Conservation (phyloP, 2,888 invertebrate species). For the Scotopteryx bipunctaria region DNA sequence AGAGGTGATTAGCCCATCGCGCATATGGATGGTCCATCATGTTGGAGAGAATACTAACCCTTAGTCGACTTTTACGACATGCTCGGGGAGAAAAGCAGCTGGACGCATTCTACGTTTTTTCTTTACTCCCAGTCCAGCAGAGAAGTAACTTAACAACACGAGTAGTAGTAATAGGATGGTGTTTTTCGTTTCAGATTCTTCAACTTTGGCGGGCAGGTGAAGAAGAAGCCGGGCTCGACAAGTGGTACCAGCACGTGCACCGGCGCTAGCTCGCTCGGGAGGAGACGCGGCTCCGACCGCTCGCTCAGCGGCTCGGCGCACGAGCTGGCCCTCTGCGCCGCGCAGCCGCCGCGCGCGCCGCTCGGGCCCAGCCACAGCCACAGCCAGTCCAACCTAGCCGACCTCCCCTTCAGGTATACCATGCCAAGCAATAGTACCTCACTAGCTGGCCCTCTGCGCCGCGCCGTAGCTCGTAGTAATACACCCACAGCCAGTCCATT, state of each 20-base stretch:
- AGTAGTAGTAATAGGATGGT: too few relatives aligned
- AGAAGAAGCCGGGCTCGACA: constrained; percentile 88
- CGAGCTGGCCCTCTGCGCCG: constrained; percentile 89
- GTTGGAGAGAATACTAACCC: too few relatives aligned
- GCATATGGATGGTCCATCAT: too few relatives aligned
- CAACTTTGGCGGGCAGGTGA: constrained; percentile 93
- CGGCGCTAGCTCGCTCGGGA: constrained; percentile 70
- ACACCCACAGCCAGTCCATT: too few relatives aligned
- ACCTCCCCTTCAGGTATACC: constrained; percentile 85
- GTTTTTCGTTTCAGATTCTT: constrained; percentile 87
- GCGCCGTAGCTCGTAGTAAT: too few relatives aligned
- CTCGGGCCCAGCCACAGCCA: constrained; percentile 95
- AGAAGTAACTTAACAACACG: too few relatives aligned
- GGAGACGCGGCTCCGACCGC: constrained; percentile 92
- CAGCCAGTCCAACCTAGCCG: constrained; percentile 94
- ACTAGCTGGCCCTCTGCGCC: not conserved
- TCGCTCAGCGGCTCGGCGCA: constrained; percentile 93
- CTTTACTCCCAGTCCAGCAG: too few relatives aligned
- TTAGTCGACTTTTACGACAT: too few relatives aligned
- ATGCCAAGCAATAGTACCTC: not conserved
- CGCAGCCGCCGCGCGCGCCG: constrained; percentile 63
- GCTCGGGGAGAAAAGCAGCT: too few relatives aligned
- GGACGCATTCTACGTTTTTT: too few relatives aligned
- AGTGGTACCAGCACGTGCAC: constrained; percentile 61
- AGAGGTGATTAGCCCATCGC: too few relatives aligned